phyloP scores from a whole-genome alignment of 2,888 invertebrate species.

The Heterodera filipjevi region DNA sequence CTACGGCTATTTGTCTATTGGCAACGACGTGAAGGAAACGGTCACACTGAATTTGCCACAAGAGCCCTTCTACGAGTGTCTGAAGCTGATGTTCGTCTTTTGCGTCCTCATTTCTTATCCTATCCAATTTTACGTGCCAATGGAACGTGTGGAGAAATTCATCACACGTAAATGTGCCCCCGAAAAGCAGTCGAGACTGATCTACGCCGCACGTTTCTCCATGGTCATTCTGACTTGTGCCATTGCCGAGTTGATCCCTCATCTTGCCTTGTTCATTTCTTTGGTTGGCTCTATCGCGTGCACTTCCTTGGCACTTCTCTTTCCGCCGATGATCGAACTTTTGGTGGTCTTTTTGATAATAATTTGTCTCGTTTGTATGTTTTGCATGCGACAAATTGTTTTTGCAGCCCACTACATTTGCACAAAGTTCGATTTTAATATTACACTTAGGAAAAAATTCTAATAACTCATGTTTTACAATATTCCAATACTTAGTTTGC shows the following conservation, averaged over 20 bases:
- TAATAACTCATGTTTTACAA: too few relatives aligned
- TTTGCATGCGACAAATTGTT: constrained; percentile 89
- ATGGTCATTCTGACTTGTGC: constrained; percentile 53
- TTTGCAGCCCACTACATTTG: constrained; percentile 68
- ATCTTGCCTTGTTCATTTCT: constrained; percentile 83
- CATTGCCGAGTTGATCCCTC: constrained; percentile 79
- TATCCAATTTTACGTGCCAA: constrained; percentile 73
- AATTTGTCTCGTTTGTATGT: constrained; percentile 85
- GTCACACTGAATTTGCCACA: constrained; percentile 64
- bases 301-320: constrained; percentile 82
- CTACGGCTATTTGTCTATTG: constrained; percentile 63
- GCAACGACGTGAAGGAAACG: constrained; percentile 61
- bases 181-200: constrained; percentile 24
- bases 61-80: constrained; percentile 57
- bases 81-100: constrained; percentile 63
- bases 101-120: constrained; percentile 85
- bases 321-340: constrained; percentile 84
- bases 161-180: constrained; percentile 56
- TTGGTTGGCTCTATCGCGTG: constrained; percentile 87
- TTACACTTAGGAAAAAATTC: too few relatives aligned
- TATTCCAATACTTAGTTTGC: too few relatives aligned
- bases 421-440: constrained; percentile 51
- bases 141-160: constrained; percentile 75
- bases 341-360: constrained; percentile 75
- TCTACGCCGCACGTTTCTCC: constrained; percentile 70